Conservation (phyloP, 2,888 invertebrate genomes). For the Pyralis farinalis region DNA sequence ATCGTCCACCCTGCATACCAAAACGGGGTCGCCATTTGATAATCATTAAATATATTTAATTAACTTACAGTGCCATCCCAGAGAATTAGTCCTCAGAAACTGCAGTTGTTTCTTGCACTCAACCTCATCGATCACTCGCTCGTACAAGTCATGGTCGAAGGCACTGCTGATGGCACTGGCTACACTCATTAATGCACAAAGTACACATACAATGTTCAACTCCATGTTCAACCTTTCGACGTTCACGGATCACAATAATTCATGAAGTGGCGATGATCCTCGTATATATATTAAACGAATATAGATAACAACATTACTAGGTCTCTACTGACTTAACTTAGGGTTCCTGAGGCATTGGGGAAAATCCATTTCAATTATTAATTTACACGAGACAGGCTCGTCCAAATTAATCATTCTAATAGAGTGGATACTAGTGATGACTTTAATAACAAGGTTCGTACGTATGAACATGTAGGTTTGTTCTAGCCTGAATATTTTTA, state of each 20-base stretch:
- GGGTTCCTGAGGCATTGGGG: background rate
- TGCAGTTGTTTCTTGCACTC: conserved; percentile 16
- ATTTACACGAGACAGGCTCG: no score
- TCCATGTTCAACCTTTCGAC: background rate
- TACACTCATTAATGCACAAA: background rate
- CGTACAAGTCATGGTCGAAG: conserved; percentile 17
- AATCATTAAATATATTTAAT: no score
- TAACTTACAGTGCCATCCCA: conserved; percentile 20
- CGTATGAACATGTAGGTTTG: no score
- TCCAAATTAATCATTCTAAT: no score
- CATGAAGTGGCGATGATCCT: background rate
- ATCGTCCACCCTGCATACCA: no score
- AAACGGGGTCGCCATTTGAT: no score
- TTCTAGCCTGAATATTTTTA: no score
- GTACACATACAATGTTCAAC: background rate
- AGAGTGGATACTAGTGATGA: no score
- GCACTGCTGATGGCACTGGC: conserved; percentile 9
- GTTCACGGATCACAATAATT: background rate
- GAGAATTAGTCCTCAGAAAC: conserved; percentile 13
- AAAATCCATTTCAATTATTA: no score
- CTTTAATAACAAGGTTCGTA: no score
- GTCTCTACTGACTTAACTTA: background rate
- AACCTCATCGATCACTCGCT: conserved; percentile 13
- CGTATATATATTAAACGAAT: background rate
- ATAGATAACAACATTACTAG: background rate